Evolutionary conservation across 2,888 invertebrate genomes (phyloP), one percentile per base, ranked within the genome.

Genomic region (Nomada fucata): DNA sequence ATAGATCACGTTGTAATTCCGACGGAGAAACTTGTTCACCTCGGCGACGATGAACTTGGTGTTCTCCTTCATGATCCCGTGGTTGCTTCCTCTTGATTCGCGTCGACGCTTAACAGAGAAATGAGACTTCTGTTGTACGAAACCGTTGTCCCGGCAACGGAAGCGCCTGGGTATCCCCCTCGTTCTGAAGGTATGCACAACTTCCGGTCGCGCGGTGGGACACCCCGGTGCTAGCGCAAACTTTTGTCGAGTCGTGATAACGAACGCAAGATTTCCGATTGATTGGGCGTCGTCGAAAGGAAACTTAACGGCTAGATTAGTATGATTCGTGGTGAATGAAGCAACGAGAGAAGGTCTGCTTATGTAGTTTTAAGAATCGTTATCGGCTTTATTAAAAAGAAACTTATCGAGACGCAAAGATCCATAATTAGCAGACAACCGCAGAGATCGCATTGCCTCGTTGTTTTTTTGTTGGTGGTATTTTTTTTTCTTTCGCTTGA

Each of bases 1-100:
- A 87, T 97, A 97, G 90, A 98, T 97, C 81, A 98, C 94, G 91
- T 97, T 98, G 90, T 96, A 97, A 90, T 95, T 96, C 89, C 96
- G 96, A 70, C 95, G 95, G 88, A 97, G 95, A 64, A 95, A 94
- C 88, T 96, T 95, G 92, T 97, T 97, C 82, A 98, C 92, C 93
- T 97, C 97, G 82, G 95, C 95, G 63, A 98, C 96, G 83, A 96
- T 95, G 89, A 95, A 95, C 93, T 96, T 96, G 86, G 96, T 94
- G 93, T 95, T 95, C 85, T 96, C 96, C 61, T 95, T 95, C 96
- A 96, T 96, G 71, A 72, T 88, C 4, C 18, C 9, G 1, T 2
- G 4, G 29, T 77, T 2, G 36, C 15, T 52, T 26, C 1, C 11
- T 18, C 13, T 10, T 23, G 20, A n/a, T 63, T 26, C 10, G 20